phyloP scores from a whole-genome alignment of 1,140 invertebrate genomes.

The Diprion similis region DNA sequence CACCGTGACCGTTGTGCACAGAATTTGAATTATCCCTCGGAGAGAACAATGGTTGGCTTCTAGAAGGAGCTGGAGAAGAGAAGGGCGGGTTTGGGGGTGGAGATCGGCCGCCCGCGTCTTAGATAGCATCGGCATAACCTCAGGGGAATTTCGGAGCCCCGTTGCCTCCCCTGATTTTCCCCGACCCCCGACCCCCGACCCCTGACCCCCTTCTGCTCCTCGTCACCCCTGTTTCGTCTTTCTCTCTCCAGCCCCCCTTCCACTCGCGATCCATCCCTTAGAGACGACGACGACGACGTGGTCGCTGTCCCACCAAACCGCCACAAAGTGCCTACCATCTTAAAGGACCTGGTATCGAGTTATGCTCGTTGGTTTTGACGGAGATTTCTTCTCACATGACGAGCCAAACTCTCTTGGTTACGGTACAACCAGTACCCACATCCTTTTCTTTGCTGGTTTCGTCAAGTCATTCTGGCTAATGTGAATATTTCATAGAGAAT shows the following conservation, averaged over 20 bases:
- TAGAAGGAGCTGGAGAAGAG: too few relatives aligned
- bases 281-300: too few relatives aligned
- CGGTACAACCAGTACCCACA: too few relatives aligned
- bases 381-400: too few relatives aligned
- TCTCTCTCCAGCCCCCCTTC: neutral
- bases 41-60: neutral
- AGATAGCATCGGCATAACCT: constrained; percentile 32
- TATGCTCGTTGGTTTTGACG: too few relatives aligned
- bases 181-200: neutral
- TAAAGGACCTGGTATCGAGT: neutral
- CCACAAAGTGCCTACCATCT: constrained; percentile 4
- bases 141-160: neutral
- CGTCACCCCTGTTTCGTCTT: neutral
- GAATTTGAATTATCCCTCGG: neutral
- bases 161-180: neutral
- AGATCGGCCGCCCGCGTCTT: constrained; percentile 22
- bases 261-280: neutral
- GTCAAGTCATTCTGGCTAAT: too few relatives aligned
- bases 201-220: neutral
- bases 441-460: too few relatives aligned
- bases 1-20: neutral
- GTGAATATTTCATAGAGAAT: too few relatives aligned
- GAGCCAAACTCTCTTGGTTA: too few relatives aligned
- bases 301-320: neutral
- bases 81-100: neutral